Base-by-base conservation (phyloP, 2,797 vertebrate genomes). In the Chaetophractus vellerosus region DNA sequence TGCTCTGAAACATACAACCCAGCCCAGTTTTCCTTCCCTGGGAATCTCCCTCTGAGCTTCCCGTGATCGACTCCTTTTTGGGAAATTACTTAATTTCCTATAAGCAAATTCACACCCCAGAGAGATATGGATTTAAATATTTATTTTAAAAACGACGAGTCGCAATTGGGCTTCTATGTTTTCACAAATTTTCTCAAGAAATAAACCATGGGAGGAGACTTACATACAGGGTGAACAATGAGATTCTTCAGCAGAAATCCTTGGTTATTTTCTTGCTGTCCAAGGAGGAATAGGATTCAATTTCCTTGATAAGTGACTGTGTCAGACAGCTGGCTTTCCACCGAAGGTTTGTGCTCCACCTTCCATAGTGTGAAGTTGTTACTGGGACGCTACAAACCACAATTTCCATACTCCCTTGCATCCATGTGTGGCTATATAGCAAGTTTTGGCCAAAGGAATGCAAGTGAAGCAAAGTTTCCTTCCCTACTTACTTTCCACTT, bases 41-140 rank as follows among this genome's bases (percentile, higher is more conserved):
- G 23, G 21, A 66, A 50, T 55, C 31, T 82, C 63, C 19, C 23
- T 82, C 15, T 45, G 41, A 66, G 8, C 36, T 68, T 63, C 31
- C 21, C 55, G 10, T 26, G 61, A 74, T 41, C 36, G 68, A 74
- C 74, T 89, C 28, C 15, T 64, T 68, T 38, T 1, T 78, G 12
- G 26, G 68, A 94, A 82, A 78, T 76, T n/a, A 61, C 12, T 45
- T 85, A 78, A 93, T 83, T 96, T 83, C 26, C 52, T 15, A 52
- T 38, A 38, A 93, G 38, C 9, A 91, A 74, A 55, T 59, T 23
- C 18, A 90, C 64, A 50, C 57, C 12, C 19, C 28, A 50, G 55
- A 74, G 86, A 81, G 10, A 36, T 18, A 66, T 0, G 9, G 26
- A 68, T 63, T 72, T 88, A 81, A 33, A 14, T 59, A 87, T 66